Percentiles rank a stretch among this genome's conserved stretches.
phyloP scores from a whole-genome alignment of 2,113 vertebrate species.

The Bufo bufo region DNA sequence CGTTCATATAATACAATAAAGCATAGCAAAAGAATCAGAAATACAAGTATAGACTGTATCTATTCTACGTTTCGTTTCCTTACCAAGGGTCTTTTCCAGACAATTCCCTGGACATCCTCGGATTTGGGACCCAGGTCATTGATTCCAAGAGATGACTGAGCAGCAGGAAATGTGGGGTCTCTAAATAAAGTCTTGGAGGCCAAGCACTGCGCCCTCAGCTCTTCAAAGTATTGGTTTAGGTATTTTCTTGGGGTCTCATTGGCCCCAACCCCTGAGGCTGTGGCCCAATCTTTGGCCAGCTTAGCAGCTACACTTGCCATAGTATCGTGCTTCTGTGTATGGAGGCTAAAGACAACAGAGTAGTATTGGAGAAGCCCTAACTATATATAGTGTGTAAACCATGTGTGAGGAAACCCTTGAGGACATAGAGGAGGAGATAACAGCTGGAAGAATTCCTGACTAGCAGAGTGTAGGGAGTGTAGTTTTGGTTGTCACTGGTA shows the following conservation, averaged over 20 bases:
- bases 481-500: not conserved
- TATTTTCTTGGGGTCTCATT: slow-evolving; percentile 12
- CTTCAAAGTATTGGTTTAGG: not conserved
- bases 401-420: not conserved
- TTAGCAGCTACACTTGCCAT: slow-evolving; percentile 7
- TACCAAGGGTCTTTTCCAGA: slow-evolving; percentile 87
- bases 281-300: not conserved
- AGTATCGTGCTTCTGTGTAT: slow-evolving; percentile 69
- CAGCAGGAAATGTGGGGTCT: slow-evolving; percentile 3
- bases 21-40: not conserved
- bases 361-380: too few species aligned
- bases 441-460: not conserved
- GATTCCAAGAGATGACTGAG: slow-evolving; percentile 74
- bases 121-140: slow-evolving; percentile 79
- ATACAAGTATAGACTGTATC: too few species aligned
- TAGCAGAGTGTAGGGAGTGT: not conserved
- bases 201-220: not conserved
- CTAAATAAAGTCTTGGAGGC: not conserved
- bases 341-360: slow-evolving; percentile 63
- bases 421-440: not conserved
- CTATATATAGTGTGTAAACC: not conserved
- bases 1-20: not conserved
- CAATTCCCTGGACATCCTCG: slow-evolving; percentile 75
- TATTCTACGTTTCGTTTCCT: slow-evolving; percentile 55
- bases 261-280: not conserved